These are phyloP conservation scores for Teleopsis dalmanni DNA, from an alignment of 1,140 invertebrate species.

Conservation along the genomic window DNA sequence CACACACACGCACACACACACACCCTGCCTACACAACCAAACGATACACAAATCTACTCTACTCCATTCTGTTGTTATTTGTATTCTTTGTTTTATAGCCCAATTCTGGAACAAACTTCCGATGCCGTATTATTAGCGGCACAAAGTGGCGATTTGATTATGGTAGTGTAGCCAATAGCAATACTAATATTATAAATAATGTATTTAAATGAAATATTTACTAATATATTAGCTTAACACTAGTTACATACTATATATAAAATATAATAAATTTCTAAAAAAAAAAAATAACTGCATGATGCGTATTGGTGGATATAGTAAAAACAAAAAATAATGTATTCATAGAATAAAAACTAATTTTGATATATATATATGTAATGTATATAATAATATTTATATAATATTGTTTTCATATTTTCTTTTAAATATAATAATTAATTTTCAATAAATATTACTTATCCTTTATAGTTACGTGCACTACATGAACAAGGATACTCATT, in stretches of 20 bases:
- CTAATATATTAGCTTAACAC: no score
- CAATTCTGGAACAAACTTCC: slow-evolving; percentile 67
- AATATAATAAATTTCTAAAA: no score
- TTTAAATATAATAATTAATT: background rate
- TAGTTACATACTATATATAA: no score
- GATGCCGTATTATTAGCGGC: slow-evolving; percentile 75
- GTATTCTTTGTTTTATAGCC: slow-evolving; percentile 44
- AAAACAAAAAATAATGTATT: background rate
- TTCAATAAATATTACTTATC: background rate
- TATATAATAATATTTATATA: background rate
- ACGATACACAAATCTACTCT: background rate
- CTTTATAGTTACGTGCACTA: slow-evolving; percentile 65
- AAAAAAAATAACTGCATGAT: no score
- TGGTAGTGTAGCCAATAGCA: no score
- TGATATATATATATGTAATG: background rate
- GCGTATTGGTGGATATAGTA: no score
- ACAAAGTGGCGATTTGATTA: slow-evolving; percentile 64
- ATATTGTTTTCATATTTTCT: background rate
- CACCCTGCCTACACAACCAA: slow-evolving; percentile 5
- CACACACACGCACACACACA: slow-evolving; percentile 16
- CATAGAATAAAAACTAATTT: background rate
- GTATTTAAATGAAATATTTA: no score
- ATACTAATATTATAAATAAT: no score
- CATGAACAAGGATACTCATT: slow-evolving; percentile 77
- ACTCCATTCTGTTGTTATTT: background rate